phyloP scores from a whole-genome alignment of 1,140 invertebrate genomes.

The Metaphire vulgaris region DNA sequence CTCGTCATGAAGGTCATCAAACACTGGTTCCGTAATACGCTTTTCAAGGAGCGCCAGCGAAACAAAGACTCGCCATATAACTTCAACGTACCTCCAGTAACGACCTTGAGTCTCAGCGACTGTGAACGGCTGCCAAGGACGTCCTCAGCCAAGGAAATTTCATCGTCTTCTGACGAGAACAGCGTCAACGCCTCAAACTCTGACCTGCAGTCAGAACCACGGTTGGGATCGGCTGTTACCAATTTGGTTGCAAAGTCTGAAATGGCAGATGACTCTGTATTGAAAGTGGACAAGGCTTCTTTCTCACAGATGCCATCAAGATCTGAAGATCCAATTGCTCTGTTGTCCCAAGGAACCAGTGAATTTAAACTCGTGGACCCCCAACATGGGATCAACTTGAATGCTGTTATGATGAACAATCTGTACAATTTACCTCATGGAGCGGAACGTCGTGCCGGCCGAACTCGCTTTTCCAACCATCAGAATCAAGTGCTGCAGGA shows the following conservation, averaged over 20 bases:
- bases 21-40: conserved; percentile 98
- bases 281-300: not conserved
- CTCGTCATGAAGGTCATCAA: conserved; percentile 97
- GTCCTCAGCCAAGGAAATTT: not conserved
- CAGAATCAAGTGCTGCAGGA: conserved; percentile 98
- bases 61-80: conserved; percentile 99
- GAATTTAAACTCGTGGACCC: not conserved
- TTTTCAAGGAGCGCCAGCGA: conserved; percentile 97
- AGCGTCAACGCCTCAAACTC: not conserved
- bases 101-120: conserved; percentile 84
- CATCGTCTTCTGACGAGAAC: not conserved
- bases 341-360: not conserved
- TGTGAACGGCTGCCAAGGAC: conserved; percentile 97
- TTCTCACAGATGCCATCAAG: not conserved
- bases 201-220: not conserved
- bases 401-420: not conserved
- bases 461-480: conserved; percentile 94
- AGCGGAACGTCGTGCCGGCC: conserved; percentile 86
- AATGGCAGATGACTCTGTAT: too few relatives aligned
- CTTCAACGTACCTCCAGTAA: conserved; percentile 97
- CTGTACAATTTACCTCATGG: conserved; percentile 19
- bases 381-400: not conserved
- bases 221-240: not conserved
- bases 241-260: too few relatives aligned
- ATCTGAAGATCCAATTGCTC: not conserved